Evolutionary conservation across 2,113 vertebrate species (phyloP).

Genomic region (Spea bombifrons): DNA sequence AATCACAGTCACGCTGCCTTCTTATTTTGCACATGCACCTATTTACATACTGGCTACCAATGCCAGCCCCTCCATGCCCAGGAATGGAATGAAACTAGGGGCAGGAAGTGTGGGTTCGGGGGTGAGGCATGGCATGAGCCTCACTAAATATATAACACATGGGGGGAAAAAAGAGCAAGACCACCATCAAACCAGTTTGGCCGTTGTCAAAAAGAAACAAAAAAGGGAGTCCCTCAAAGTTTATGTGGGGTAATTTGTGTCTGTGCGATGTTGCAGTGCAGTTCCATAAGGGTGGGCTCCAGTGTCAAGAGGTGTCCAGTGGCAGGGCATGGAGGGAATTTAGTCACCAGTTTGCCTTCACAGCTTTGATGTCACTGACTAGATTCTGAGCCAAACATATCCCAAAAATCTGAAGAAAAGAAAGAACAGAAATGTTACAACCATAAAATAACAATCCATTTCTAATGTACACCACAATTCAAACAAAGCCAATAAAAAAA

Average conservation of each 20-base stretch:
- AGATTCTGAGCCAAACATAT: conserved; percentile 89
- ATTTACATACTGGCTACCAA: conserved; percentile 44
- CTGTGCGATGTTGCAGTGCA: conserved; percentile 27
- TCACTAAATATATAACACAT: conserved; percentile 14
- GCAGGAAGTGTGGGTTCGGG: not conserved
- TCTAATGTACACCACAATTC: too few relatives aligned
- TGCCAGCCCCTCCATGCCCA: conserved; percentile 42
- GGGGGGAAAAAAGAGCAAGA: not conserved
- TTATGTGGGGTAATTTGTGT: conserved; percentile 11
- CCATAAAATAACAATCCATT: too few relatives aligned
- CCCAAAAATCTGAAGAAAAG: conserved; percentile 76
- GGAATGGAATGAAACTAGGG: conserved; percentile 36
- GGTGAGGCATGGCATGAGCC: not conserved
- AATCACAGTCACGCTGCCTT: conserved; percentile 43
- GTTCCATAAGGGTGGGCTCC: conserved; percentile 26
- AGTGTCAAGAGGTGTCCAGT: conserved; percentile 7
- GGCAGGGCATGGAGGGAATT: conserved; percentile 13
- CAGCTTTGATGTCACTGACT: conserved; percentile 80
- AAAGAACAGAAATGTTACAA: not conserved
- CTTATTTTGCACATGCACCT: conserved; percentile 40
- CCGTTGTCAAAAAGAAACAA: conserved; percentile 16
- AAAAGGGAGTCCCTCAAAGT: conserved; percentile 8
- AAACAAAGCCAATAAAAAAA: too few relatives aligned
- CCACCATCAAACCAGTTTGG: conserved; percentile 9
- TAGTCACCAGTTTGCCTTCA: conserved; percentile 88